Percentiles rank a stretch among this genome's conserved stretches.
Conservation (phyloP, 2,113 vertebrate species). For the Clarias magur region DNA sequence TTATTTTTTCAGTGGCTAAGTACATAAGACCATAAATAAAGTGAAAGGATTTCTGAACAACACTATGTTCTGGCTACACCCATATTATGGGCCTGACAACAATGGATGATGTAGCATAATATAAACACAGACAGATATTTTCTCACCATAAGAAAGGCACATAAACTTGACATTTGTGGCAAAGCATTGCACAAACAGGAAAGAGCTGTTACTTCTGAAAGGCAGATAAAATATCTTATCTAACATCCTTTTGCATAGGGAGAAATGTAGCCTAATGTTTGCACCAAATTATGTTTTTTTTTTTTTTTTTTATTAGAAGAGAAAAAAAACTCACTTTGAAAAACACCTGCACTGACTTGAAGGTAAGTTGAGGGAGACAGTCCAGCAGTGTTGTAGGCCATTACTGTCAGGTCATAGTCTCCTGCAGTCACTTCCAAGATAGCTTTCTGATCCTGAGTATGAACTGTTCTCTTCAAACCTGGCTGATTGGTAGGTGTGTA, state of each 20-base stretch:
- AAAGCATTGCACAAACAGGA: constrained; percentile 33
- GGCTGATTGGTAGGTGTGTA: constrained; percentile 22
- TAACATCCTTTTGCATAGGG: constrained; percentile 30
- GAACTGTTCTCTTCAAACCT: neutral
- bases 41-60: neutral
- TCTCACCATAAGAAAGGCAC: neutral
- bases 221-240: constrained; percentile 52
- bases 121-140: neutral
- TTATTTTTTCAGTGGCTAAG: neutral
- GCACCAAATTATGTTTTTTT: neutral
- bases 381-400: constrained; percentile 43
- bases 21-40: neutral
- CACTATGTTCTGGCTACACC: neutral
- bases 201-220: constrained; percentile 1
- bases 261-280: constrained; percentile 17
- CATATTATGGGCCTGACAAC: neutral
- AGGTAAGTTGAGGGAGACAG: constrained; percentile 29
- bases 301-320: neutral
- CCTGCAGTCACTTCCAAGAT: constrained; percentile 3
- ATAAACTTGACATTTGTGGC: neutral
- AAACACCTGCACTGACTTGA: neutral
- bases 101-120: neutral
- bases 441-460: constrained; percentile 34
- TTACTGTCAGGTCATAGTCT: constrained; percentile 38
- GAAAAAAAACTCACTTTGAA: constrained; percentile 27